Conservation (phyloP, 2,888 invertebrate genomes). For the Lasius fuliginosus region DNA sequence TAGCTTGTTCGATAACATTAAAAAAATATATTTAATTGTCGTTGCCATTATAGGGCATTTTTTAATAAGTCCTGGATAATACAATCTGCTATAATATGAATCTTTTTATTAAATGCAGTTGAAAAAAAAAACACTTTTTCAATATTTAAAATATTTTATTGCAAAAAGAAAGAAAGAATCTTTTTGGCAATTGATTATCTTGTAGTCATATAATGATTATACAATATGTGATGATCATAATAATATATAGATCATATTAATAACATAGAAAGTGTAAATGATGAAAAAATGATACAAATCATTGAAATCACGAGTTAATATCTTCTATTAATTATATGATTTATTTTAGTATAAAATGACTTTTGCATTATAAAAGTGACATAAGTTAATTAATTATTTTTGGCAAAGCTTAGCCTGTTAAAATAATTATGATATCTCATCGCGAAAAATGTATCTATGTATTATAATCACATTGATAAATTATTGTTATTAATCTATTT, state of each 20-base stretch:
- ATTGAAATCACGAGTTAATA: constrained; percentile 7
- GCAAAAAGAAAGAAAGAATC: not conserved
- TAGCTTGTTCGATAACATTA: not conserved
- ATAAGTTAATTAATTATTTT: not conserved
- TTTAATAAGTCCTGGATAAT: not conserved
- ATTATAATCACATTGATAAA: not conserved
- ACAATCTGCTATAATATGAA: not conserved
- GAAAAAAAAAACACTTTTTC: not conserved
- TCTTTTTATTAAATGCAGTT: not conserved
- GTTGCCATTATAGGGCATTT: not conserved
- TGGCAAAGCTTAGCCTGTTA: not conserved
- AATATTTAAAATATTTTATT: not conserved
- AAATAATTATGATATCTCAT: constrained; percentile 3
- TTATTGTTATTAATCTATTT: constrained; percentile 1
- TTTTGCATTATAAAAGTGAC: not conserved
- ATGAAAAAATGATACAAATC: not conserved
- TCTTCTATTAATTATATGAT: not conserved
- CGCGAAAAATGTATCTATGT: not conserved
- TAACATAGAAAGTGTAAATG: not conserved
- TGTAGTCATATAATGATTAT: not conserved
- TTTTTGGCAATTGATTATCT: not conserved
- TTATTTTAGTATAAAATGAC: not conserved
- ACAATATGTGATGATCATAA: not conserved
- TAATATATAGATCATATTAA: constrained; percentile 6
- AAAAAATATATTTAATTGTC: not conserved